These are phyloP conservation scores for Drosophila ananassae DNA, from an alignment of 1,140 invertebrate species.

Conservation along the genomic window DNA sequence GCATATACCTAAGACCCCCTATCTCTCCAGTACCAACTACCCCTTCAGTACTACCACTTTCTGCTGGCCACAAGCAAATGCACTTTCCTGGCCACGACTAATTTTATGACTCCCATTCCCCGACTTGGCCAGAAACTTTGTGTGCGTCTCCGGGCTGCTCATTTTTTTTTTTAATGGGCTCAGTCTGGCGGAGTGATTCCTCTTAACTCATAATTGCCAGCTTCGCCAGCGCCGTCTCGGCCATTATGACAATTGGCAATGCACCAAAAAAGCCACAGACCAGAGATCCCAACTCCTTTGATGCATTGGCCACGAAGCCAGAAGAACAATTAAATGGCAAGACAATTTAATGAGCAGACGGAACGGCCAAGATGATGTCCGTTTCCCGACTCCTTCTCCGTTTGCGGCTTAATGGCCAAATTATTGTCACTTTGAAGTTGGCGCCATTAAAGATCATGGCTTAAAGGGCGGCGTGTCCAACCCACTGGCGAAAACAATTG, in stretches of 20 bases:
- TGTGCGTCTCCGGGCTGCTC: constrained; percentile 58
- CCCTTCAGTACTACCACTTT: background rate
- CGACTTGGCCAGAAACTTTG: constrained; percentile 51
- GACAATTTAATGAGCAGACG: constrained; percentile 72
- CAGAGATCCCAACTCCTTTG: constrained; percentile 34
- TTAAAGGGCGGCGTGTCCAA: constrained; percentile 12
- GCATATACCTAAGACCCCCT: background rate
- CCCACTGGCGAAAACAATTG: constrained; percentile 12
- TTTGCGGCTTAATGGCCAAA: constrained; percentile 69
- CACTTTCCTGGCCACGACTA: constrained; percentile 76
- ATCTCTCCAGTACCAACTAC: background rate
- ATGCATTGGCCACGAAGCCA: constrained; percentile 40
- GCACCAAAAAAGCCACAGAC: constrained; percentile 47
- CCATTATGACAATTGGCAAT: constrained; percentile 80
- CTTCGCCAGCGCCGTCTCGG: constrained; percentile 65
- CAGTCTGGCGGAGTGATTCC: constrained; percentile 66
- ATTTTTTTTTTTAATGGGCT: constrained; percentile 66
- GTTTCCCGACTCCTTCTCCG: constrained; percentile 1
- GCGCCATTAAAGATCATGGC: constrained; percentile 64
- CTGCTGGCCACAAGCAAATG: constrained; percentile 57
- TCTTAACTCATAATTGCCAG: constrained; percentile 76
- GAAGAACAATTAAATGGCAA: constrained; percentile 80
- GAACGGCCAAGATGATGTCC: constrained; percentile 20
- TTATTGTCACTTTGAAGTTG: constrained; percentile 81
- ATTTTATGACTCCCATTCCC: constrained; percentile 68